Conservation (phyloP, 2,888 invertebrate genomes). For the Diaperis boleti region DNA sequence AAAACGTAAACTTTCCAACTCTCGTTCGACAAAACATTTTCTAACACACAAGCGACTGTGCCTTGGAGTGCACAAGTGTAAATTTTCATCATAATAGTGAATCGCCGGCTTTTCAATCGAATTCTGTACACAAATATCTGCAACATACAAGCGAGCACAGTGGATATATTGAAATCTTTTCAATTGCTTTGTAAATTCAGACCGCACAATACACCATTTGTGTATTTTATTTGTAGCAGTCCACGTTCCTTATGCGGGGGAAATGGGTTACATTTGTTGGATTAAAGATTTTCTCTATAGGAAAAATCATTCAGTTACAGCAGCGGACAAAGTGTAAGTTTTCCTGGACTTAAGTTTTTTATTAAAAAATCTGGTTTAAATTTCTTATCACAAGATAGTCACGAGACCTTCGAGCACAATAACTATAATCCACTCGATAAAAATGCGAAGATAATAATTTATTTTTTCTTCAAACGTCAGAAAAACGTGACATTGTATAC, state of each 20-base stretch:
- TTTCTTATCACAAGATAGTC: no score
- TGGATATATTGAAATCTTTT: slow-evolving; percentile 67
- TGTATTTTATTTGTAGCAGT: slow-evolving; percentile 66
- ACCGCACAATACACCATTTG: slow-evolving; percentile 65
- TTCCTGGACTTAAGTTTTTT: no score
- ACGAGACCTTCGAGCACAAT: no score
- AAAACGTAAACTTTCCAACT: slow-evolving; percentile 62
- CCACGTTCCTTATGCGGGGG: slow-evolving; percentile 60
- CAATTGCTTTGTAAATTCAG: slow-evolving; percentile 67
- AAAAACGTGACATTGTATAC: no score
- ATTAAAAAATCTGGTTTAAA: no score
- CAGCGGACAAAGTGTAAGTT: no score
- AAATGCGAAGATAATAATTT: no score
- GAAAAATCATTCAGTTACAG: slow-evolving; percentile 57
- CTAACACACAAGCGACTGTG: slow-evolving; percentile 49
- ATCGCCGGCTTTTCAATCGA: slow-evolving; percentile 65
- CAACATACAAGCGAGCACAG: slow-evolving; percentile 62
- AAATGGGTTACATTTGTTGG: slow-evolving; percentile 66
- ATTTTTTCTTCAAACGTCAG: no score
- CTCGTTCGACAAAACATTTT: slow-evolving; percentile 56
- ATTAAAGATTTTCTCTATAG: slow-evolving; percentile 63
- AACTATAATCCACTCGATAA: no score
- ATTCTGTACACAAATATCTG: slow-evolving; percentile 66
- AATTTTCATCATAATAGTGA: slow-evolving; percentile 67
- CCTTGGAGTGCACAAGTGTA: slow-evolving; percentile 68